These are phyloP conservation scores for Cheilosia vernalis DNA, from an alignment of 2,888 invertebrate species.

Conservation along the genomic window DNA sequence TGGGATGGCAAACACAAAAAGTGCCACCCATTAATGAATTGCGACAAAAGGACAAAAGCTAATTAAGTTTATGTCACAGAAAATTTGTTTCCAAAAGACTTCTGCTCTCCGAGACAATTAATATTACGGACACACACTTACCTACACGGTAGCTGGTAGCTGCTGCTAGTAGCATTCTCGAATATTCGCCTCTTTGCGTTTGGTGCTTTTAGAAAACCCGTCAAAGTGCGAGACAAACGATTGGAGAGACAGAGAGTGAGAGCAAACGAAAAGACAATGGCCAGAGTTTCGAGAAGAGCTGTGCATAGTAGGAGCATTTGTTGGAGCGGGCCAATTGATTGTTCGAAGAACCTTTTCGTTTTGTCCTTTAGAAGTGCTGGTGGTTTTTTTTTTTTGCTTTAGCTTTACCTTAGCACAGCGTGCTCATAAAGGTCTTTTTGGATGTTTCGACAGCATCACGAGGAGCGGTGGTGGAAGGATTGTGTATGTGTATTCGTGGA, in stretches of 20 bases:
- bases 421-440: conserved; percentile 24
- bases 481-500: conserved; percentile 19
- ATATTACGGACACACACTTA: conserved; percentile 78
- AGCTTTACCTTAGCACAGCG: conserved; percentile 32
- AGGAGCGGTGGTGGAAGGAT: background rate
- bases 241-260: background rate
- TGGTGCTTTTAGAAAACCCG: conserved; percentile 37
- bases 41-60: conserved; percentile 80
- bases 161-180: conserved; percentile 6
- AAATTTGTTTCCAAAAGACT: conserved; percentile 83
- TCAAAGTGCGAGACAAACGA: conserved; percentile 40
- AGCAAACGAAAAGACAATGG: conserved; percentile 42
- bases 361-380: conserved; percentile 31
- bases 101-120: conserved; percentile 82
- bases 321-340: conserved; percentile 64
- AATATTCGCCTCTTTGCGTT: conserved; percentile 13
- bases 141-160: conserved; percentile 34
- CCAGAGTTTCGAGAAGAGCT: conserved; percentile 13
- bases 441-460: conserved; percentile 15
- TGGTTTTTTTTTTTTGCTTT: conserved; percentile 18
- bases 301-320: conserved; percentile 31
- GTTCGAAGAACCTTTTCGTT: conserved; percentile 66
- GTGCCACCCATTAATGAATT: conserved; percentile 66
- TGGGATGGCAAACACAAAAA: conserved; percentile 12
- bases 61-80: conserved; percentile 84